Evolutionary conservation across 2,797 vertebrate species (phyloP).

Genomic region (Cichlasoma orientale): DNA sequence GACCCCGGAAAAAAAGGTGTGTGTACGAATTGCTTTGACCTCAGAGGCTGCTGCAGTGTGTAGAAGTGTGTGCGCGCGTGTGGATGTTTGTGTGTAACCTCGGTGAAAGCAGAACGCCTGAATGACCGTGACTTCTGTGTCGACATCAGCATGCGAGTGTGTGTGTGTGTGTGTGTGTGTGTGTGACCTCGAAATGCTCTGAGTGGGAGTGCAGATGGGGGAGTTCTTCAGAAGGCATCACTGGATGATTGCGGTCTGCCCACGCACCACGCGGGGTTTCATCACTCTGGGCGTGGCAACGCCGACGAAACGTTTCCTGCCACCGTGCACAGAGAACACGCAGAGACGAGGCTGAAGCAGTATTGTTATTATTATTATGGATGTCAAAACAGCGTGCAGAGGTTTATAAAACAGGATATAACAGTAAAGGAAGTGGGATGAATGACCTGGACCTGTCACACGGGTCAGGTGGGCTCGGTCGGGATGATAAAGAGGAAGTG

Average conservation of each 20-base stretch:
- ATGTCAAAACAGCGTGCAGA: no score
- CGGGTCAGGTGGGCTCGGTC: not conserved
- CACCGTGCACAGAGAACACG: not conserved
- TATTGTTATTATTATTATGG: not conserved
- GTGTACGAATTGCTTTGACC: constrained; percentile 51
- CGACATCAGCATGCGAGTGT: not conserved
- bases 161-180: constrained; percentile 27
- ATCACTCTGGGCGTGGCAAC: constrained; percentile 6
- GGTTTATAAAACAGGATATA: not conserved
- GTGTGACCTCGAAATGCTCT: constrained; percentile 24
- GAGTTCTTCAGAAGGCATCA: constrained; percentile 13
- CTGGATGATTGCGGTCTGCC: constrained; percentile 14
- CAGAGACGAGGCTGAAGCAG: not conserved
- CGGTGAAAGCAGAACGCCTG: constrained; percentile 18
- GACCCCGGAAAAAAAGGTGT: constrained; percentile 52
- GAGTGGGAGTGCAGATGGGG: constrained; percentile 28
- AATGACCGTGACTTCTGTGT: constrained; percentile 24
- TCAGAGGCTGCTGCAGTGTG: constrained; percentile 35
- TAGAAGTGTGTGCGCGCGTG: constrained; percentile 7
- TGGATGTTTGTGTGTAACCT: constrained; percentile 27
- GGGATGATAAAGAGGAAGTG: not conserved
- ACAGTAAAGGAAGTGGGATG: not conserved
- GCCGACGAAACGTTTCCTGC: not conserved
- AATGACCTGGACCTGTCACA: not conserved
- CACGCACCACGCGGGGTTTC: constrained; percentile 9